Base-by-base conservation (phyloP, 2,113 vertebrate genomes). In the Gallinago paraguaiae region DNA sequence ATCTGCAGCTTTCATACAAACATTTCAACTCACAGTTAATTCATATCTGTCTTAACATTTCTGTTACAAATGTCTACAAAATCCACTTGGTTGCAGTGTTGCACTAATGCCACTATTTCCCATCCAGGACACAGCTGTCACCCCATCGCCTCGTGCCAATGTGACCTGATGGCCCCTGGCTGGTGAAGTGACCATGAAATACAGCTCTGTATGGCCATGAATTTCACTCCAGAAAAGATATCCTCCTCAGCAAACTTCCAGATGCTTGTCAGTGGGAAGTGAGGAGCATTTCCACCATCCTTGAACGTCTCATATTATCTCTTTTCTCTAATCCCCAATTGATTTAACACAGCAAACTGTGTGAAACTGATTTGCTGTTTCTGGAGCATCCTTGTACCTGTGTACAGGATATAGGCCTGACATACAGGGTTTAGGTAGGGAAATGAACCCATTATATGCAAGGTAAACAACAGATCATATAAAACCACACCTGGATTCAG, bases 71-170 rank as follows among this genome's bases (percentile, higher is more conserved):
- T 53, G 7, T 77, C 35, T 22, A 51, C 28, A 77, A 77, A 77
- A 74, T 30, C 17, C 4, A 1, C 22, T 33, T 33, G 8, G 68
- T 23, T 27, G n/a, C 56, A 53, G 67, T 39, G 17, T 27, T 50
- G 46, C 43, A 39, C 5, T 28, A 45, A 35, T n/a, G 63, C 54
- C 65, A 13, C 57, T 46, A 15, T 46, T 20, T 46, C 24, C 30
- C 5, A 0, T 14, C 31, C 25, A 71, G 35, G 20, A 18, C 4
- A 0, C 2, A 64, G 75, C 23, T 56, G 12, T 75, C 75, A 45
- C 23, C 11, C 30, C 15, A 4, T 33, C 1, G 1, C 43, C 39
- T 67, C 1, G 0, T 81, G 50, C 64, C 7, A 3, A 3, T 16
- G 12, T 53, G 41, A 57, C 69, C 46, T 64, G 68, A 28, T 13